Evolutionary conservation across 2,888 invertebrate species (phyloP), one percentile per base, ranked within the genome.

Genomic region (Lampropteryx suffumata): DNA sequence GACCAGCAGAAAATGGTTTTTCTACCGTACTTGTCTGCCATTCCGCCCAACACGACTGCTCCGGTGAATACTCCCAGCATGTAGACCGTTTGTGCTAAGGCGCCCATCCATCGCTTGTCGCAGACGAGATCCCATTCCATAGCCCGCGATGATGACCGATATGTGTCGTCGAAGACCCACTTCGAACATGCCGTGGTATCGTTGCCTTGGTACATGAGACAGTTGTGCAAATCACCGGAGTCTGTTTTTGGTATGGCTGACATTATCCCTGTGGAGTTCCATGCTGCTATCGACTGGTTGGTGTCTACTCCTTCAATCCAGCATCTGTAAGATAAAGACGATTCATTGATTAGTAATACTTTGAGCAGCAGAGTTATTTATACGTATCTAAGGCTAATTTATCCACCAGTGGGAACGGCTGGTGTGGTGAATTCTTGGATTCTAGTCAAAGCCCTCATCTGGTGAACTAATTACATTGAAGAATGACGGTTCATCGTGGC

Each of bases 61-160:
- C 97, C 97, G 0, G 94, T 92, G 69, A 97, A 96, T 3, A 96
- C 96, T 10, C 97, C 97, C 64, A 96, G 90, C 97, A 97, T 97
- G 73, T 94, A 95, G 34, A 91, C 73, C 3, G 95, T 93, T 73
- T 97, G 96, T 0, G 95, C 94, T 12, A 95, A 76, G 1, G 96
- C 94, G 1, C 95, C 95, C 93, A 94, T 94, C 96, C 96, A 97
- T 58, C 95, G 90, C 52, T 91, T 86, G 57, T 94, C 92, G 71
- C 97, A 97, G 0, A 97, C 95, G 42, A 96, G 92, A 71, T 94
- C 85, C 96, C 96, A 97, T 77, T 97, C 96, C 10, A 96, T 95
- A 6, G 93, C 93, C 40, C 94, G 92, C 0, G 96, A 95, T 0
- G 94, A 93, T 49, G 92, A 79, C 60, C 95, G 94, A 68, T 95